These are phyloP conservation scores for Glaucomys volans DNA, from an alignment of 2,113 vertebrate genomes.

Conservation along the genomic window DNA sequence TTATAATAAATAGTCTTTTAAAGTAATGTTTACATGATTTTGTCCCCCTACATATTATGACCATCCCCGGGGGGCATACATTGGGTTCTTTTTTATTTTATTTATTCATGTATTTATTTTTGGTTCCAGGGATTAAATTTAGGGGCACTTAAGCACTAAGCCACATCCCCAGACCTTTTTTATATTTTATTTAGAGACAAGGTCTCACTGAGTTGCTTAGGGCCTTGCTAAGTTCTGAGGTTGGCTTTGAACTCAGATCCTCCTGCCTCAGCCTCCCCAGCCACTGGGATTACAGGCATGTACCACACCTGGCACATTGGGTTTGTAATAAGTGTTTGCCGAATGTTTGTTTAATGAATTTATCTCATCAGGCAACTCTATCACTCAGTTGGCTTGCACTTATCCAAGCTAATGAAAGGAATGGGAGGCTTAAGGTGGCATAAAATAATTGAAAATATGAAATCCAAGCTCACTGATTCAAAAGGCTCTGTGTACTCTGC, in stretches of 20 bases:
- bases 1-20: not conserved
- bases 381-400: not conserved
- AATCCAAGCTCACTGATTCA: not conserved
- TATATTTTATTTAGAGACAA: no score
- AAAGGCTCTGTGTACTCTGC: not conserved
- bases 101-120: no score
- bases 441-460: not conserved
- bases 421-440: not conserved
- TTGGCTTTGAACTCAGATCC: no score
- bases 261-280: no score
- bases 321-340: not conserved
- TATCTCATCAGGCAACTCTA: not conserved
- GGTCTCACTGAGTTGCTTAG: no score
- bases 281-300: no score
- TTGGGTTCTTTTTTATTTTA: not conserved
- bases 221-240: no score
- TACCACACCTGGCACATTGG: not conserved
- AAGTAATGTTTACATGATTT: not conserved
- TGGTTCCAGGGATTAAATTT: no score
- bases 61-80: not conserved
- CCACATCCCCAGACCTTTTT: no score
- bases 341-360: not conserved
- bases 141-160: no score
- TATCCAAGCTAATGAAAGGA: not conserved
- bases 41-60: not conserved